These are phyloP conservation scores for Echinarachnius parma DNA, from an alignment of 53 echinoderm and acorn worm species.

Conservation along the genomic window DNA sequence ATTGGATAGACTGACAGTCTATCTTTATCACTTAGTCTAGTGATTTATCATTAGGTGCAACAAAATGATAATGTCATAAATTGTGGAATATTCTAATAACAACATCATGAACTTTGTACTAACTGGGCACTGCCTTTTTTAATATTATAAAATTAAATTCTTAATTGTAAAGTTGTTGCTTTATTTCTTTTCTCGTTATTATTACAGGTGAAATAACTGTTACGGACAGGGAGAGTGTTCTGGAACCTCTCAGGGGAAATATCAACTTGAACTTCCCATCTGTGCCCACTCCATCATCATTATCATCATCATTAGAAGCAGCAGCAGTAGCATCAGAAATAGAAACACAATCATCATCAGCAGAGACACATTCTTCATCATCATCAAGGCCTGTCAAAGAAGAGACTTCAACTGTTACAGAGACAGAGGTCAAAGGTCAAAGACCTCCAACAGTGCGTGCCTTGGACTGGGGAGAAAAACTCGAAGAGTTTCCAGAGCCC, in stretches of 20 bases:
- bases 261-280: slow-evolving; percentile 59
- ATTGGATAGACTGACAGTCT: too few species aligned
- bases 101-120: too few species aligned
- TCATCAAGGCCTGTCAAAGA: not conserved
- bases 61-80: too few species aligned
- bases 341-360: slow-evolving; percentile 13
- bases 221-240: slow-evolving; percentile 67
- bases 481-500: slow-evolving; percentile 45
- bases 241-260: slow-evolving; percentile 66
- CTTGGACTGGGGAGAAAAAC: slow-evolving; percentile 57
- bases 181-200: not conserved
- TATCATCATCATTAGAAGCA: too few species aligned
- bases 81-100: too few species aligned
- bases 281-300: too few species aligned
- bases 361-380: not conserved
- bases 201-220: slow-evolving; percentile 46
- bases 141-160: too few species aligned
- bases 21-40: too few species aligned
- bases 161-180: too few species aligned
- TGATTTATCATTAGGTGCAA: too few species aligned
- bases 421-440: not conserved
- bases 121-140: too few species aligned
- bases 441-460: slow-evolving; percentile 25
- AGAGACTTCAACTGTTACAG: not conserved
- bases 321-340: too few species aligned